These are phyloP conservation scores for Danaus melanippus DNA, from an alignment of 1,140 invertebrate genomes.

Conservation along the genomic window DNA sequence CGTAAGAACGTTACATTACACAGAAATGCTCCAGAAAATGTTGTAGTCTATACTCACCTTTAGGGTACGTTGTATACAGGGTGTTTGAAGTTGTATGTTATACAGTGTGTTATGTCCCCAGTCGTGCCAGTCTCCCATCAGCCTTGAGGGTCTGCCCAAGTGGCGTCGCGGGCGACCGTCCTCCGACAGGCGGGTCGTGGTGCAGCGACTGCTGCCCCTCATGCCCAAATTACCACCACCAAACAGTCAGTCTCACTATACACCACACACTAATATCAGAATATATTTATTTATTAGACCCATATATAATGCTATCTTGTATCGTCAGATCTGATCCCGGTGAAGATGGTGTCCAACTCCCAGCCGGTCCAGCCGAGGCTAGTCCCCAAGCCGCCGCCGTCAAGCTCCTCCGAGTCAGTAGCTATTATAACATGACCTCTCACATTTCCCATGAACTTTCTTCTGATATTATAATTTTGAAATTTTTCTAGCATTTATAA, in stretches of 20 bases:
- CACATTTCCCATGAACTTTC: too few relatives aligned
- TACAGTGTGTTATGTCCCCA: too few relatives aligned
- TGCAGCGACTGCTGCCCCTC: conserved; percentile 47
- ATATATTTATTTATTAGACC: not conserved
- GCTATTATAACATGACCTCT: too few relatives aligned
- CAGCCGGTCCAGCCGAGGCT: conserved; percentile 33
- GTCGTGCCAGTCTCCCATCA: conserved; percentile 7
- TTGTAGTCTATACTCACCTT: too few relatives aligned
- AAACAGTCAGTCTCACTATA: conserved; percentile 30
- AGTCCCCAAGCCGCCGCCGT: conserved; percentile 43
- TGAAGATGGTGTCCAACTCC: conserved; percentile 42
- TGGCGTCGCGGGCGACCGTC: conserved; percentile 39
- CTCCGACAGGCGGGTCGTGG: conserved; percentile 39
- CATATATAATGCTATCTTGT: conserved; percentile 1
- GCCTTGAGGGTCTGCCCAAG: conserved; percentile 35
- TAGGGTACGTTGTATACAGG: too few relatives aligned
- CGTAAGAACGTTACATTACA: too few relatives aligned
- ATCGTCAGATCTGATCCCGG: conserved; percentile 40
- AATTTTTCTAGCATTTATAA: too few relatives aligned
- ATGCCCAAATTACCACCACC: conserved; percentile 48
- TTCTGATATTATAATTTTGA: too few relatives aligned
- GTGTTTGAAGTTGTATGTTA: too few relatives aligned
- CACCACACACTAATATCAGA: not conserved
- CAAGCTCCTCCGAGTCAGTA: conserved; percentile 38
- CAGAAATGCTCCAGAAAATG: too few relatives aligned